Percentiles rank a stretch among this genome's conserved stretches.
Conservation (phyloP, 2,797 vertebrate species). For the Karalla daura region DNA sequence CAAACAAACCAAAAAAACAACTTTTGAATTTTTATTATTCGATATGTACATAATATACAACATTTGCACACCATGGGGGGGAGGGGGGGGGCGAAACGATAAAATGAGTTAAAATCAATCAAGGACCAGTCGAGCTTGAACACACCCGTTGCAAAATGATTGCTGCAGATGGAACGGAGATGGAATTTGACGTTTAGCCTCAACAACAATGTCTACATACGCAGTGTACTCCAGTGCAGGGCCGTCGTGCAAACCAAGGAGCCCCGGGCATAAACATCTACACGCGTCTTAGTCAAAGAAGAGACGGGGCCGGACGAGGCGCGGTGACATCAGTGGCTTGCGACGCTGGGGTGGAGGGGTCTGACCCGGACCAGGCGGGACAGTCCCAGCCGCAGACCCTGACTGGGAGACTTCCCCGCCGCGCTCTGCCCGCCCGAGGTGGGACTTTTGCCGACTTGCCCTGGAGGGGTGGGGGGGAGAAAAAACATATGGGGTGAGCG, state of each 20-base stretch:
- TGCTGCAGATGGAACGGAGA: background rate
- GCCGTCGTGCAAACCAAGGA: too few relatives aligned
- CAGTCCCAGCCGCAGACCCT: conserved; percentile 91
- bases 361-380: conserved; percentile 92
- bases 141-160: too few relatives aligned
- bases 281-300: conserved; percentile 14
- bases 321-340: conserved; percentile 76
- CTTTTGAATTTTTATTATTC: conserved; percentile 49
- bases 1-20: background rate
- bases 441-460: conserved; percentile 80
- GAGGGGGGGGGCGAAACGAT: background rate
- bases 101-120: background rate
- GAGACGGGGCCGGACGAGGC: background rate
- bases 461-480: too few relatives aligned
- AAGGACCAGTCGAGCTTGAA: too few relatives aligned
- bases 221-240: too few relatives aligned
- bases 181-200: too few relatives aligned
- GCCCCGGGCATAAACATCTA: conserved; percentile 4
- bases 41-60: conserved; percentile 69
- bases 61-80: background rate
- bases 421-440: conserved; percentile 46
- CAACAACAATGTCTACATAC: too few relatives aligned
- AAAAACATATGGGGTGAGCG: too few relatives aligned
- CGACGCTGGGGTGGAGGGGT: conserved; percentile 88
- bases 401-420: conserved; percentile 85